phyloP scores from a whole-genome alignment of 2,113 vertebrate genomes.

The Neomonachus schauinslandi region DNA sequence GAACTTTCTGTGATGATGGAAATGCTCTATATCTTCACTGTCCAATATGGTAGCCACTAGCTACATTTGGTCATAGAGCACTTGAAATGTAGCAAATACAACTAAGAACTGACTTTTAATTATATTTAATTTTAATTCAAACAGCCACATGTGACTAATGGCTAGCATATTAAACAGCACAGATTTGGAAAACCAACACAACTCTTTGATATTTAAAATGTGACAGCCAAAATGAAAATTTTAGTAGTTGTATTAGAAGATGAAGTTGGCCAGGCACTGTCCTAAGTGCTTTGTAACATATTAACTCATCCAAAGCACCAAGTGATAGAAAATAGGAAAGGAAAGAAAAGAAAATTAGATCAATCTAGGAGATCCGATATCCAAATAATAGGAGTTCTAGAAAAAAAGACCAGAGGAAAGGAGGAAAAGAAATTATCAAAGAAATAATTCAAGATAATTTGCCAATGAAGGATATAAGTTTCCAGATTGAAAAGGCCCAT shows the following conservation, averaged over 20 bases:
- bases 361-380: not conserved
- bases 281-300: not conserved
- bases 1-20: not conserved
- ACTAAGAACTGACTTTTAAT: not conserved
- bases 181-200: not conserved
- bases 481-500: not conserved
- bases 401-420: not conserved
- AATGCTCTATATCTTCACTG: not conserved
- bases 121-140: constrained; percentile 7
- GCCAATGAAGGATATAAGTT: not conserved
- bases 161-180: not conserved
- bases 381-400: not conserved
- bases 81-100: not conserved
- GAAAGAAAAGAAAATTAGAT: not conserved
- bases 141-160: not conserved
- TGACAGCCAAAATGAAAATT: constrained; percentile 4
- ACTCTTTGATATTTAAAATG: not conserved
- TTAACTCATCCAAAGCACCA: not conserved
- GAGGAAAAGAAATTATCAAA: not conserved
- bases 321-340: not conserved
- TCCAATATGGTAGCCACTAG: not conserved
- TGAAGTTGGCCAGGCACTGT: not conserved
- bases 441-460: not conserved
- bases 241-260: not conserved
- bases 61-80: not conserved